phyloP scores from a whole-genome alignment of 2,797 vertebrate genomes.

The Gouania willdenowi region DNA sequence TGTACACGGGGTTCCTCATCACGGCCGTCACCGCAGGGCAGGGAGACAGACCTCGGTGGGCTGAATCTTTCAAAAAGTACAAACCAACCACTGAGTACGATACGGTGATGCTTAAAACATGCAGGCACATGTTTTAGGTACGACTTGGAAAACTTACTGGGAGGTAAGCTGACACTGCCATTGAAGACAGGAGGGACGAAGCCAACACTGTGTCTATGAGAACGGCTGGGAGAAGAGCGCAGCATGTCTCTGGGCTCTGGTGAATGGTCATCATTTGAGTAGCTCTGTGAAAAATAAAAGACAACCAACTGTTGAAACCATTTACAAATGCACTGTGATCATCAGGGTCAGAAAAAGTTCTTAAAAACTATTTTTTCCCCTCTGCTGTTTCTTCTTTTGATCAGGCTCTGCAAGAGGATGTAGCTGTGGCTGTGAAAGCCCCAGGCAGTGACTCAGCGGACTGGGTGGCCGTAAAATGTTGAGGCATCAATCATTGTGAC shows the following conservation, averaged over 20 bases:
- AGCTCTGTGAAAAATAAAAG: conserved; percentile 75
- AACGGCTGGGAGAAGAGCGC: conserved; percentile 84
- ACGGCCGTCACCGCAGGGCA: conserved; percentile 90
- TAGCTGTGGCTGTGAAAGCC: conserved; percentile 19
- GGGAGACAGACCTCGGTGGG: conserved; percentile 85
- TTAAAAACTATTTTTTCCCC: conserved; percentile 28
- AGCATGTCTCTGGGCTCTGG: conserved; percentile 86
- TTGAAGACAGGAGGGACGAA: conserved; percentile 81
- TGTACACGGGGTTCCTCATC: conserved; percentile 94
- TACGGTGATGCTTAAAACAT: too few species aligned
- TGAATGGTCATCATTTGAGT: conserved; percentile 82
- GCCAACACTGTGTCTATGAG: conserved; percentile 84
- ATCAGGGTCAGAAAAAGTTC: conserved; percentile 10
- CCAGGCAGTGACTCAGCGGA: conserved; percentile 48
- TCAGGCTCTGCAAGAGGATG: conserved; percentile 9
- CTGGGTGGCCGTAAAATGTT: conserved; percentile 15
- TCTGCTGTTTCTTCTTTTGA: not conserved
- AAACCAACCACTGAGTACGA: conserved; percentile 4
- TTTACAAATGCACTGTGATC: too few species aligned
- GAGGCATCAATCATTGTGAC: conserved; percentile 51
- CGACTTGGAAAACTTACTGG: conserved; percentile 75
- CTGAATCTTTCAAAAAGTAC: conserved; percentile 72
- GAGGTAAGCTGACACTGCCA: conserved; percentile 77
- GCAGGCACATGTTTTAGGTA: not conserved
- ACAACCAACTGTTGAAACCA: too few species aligned